These are phyloP conservation scores for Drosophila teissieri DNA, from an alignment of 1,140 invertebrate genomes.

Conservation along the genomic window DNA sequence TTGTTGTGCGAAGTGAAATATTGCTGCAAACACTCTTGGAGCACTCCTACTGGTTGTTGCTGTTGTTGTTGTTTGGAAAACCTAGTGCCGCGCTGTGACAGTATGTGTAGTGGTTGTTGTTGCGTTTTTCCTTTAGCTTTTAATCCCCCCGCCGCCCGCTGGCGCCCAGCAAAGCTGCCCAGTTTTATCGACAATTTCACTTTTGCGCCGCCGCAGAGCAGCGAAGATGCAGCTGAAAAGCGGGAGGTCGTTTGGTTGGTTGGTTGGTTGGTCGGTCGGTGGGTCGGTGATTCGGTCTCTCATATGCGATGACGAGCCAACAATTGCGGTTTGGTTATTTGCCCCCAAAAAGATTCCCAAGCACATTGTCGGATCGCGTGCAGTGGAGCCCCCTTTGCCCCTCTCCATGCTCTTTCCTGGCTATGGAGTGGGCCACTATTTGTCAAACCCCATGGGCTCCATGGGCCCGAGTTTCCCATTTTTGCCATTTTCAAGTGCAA, in stretches of 20 bases:
- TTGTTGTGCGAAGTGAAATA: constrained; percentile 60
- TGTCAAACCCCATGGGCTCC: constrained; percentile 62
- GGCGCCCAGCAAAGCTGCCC: too few species aligned
- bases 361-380: constrained; percentile 76
- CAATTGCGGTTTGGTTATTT: constrained; percentile 57
- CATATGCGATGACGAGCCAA: constrained; percentile 40
- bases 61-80: constrained; percentile 47
- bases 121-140: constrained; percentile 7
- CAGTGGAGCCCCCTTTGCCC: not conserved
- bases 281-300: constrained; percentile 7
- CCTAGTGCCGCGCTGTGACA: constrained; percentile 52
- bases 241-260: constrained; percentile 7
- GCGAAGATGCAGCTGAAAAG: constrained; percentile 30
- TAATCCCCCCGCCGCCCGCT: too few species aligned
- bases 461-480: constrained; percentile 7
- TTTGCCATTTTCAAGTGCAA: constrained; percentile 69
- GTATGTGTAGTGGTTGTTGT: constrained; percentile 44
- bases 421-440: constrained; percentile 16
- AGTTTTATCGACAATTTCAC: constrained; percentile 80
- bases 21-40: constrained; percentile 10
- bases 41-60: not conserved
- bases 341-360: constrained; percentile 70
- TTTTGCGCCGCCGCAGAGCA: constrained; percentile 58
- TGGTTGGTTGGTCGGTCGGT: not conserved
- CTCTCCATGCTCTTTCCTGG: too few species aligned